Evolutionary conservation across 2,888 invertebrate genomes (phyloP).

Genomic region (Microdon myrmicae): DNA sequence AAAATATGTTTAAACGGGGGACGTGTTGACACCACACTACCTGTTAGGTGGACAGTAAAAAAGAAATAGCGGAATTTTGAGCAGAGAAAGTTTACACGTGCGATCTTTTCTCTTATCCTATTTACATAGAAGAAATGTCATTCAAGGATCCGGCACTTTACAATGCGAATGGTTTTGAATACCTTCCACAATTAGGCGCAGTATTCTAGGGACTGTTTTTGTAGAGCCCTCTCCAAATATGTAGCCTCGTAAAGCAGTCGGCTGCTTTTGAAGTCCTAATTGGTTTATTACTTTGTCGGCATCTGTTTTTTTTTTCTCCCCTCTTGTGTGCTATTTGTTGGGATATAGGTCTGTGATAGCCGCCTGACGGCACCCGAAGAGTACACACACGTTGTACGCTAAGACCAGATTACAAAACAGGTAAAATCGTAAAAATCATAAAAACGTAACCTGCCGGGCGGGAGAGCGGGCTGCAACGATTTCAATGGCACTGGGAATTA

Average conservation of each 20-base stretch:
- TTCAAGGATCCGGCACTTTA: too few relatives aligned
- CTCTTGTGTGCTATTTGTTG: conserved; percentile 26
- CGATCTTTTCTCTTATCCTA: too few relatives aligned
- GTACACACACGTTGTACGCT: conserved; percentile 20
- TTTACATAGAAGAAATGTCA: too few relatives aligned
- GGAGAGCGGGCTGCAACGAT: conserved; percentile 9
- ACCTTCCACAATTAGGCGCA: too few relatives aligned
- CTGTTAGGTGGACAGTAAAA: too few relatives aligned
- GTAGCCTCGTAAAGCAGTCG: conserved; percentile 55
- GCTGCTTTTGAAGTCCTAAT: conserved; percentile 65
- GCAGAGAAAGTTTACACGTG: too few relatives aligned
- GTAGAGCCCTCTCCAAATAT: conserved; percentile 40
- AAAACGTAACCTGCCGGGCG: conserved; percentile 24
- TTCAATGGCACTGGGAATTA: conserved; percentile 27
- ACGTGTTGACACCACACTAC: too few relatives aligned
- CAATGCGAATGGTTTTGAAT: too few relatives aligned
- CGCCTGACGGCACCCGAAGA: conserved; percentile 3
- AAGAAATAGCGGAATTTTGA: too few relatives aligned
- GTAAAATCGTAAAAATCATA: conserved; percentile 50
- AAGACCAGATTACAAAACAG: conserved; percentile 50
- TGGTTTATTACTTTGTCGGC: conserved; percentile 66
- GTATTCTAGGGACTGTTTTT: conserved; percentile 28
- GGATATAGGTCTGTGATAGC: conserved; percentile 46
- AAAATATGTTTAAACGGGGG: too few relatives aligned
- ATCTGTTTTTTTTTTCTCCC: conserved; percentile 53